phyloP scores from a whole-genome alignment of 2,888 invertebrate genomes.

The Sesia apiformis region DNA sequence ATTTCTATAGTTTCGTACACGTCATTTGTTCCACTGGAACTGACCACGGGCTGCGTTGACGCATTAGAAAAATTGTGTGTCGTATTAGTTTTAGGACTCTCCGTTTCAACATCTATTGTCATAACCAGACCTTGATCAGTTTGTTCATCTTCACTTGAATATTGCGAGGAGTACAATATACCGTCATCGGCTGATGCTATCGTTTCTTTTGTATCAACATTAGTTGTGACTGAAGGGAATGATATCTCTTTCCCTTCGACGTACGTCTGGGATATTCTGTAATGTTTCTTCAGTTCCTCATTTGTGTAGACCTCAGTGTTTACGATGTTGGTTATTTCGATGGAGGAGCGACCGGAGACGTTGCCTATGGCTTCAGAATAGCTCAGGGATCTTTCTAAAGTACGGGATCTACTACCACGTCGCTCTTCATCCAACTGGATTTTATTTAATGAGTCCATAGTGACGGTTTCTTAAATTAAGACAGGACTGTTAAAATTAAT shows the following conservation, averaged over 20 bases:
- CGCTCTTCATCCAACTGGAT: constrained; percentile 16
- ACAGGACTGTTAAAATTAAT: no score
- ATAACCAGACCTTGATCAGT: constrained; percentile 42
- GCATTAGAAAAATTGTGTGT: constrained; percentile 36
- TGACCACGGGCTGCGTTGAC: constrained; percentile 37
- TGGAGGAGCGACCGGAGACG: constrained; percentile 44
- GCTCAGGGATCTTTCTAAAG: constrained; percentile 55
- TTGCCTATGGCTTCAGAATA: constrained; percentile 64
- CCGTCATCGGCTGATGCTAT: constrained; percentile 20
- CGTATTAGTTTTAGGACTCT: constrained; percentile 31
- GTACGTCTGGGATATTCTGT: constrained; percentile 57
- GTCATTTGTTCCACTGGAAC: constrained; percentile 22
- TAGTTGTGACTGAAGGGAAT: constrained; percentile 32
- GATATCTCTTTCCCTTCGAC: constrained; percentile 62
- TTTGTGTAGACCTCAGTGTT: constrained; percentile 59
- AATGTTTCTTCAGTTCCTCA: constrained; percentile 59
- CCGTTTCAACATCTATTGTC: constrained; percentile 51
- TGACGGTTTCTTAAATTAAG: no score
- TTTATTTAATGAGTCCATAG: neutral
- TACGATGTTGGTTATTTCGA: constrained; percentile 53
- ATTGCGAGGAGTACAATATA: constrained; percentile 30
- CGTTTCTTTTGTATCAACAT: constrained; percentile 22
- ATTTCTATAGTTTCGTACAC: constrained; percentile 50
- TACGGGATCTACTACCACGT: constrained; percentile 41
- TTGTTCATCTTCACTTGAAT: constrained; percentile 53